A percentile compares a stretch with the other conserved stretches of the same genome.
These are phyloP conservation scores for Andrena chrysosceles DNA, from an alignment of 2,888 invertebrate species.

Conservation along the genomic window DNA sequence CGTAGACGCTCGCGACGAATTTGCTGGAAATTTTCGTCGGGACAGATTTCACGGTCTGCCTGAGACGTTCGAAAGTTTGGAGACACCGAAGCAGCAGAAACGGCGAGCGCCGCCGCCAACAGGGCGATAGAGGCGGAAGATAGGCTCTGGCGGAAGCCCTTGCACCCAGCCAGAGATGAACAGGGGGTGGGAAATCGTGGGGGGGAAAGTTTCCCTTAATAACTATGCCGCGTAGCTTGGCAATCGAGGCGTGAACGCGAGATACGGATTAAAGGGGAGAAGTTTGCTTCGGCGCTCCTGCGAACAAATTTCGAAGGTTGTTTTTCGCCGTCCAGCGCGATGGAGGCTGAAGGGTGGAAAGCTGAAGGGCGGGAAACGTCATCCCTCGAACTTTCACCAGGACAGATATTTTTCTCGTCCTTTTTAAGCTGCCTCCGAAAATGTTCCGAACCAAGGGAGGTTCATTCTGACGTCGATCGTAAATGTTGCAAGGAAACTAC, in stretches of 20 bases:
- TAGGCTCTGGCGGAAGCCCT: constrained; percentile 42
- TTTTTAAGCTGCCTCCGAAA: background rate
- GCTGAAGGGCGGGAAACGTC: constrained; percentile 1
- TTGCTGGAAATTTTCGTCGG: constrained; percentile 76
- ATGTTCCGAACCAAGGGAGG: too few relatives aligned
- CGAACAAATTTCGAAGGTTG: constrained; percentile 65
- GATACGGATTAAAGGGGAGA: constrained; percentile 82
- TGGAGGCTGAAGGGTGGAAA: constrained; percentile 45
- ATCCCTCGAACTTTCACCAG: constrained; percentile 17
- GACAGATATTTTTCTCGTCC: constrained; percentile 31
- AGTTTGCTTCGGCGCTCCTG: constrained; percentile 59
- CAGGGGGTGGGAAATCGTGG: constrained; percentile 57
- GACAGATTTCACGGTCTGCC: constrained; percentile 82
- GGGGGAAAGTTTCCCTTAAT: constrained; percentile 80
- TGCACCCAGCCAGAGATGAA: constrained; percentile 45
- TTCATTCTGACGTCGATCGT: too few relatives aligned
- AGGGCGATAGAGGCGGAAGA: constrained; percentile 51
- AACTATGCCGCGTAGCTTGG: constrained; percentile 79
- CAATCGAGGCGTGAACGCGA: constrained; percentile 82
- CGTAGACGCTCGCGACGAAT: constrained; percentile 58
- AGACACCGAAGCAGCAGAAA: constrained; percentile 71
- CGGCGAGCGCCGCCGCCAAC: constrained; percentile 61
- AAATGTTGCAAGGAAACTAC: too few relatives aligned
- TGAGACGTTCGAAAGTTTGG: constrained; percentile 81
- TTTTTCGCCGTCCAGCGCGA: constrained; percentile 60